Conservation (phyloP, 2,888 invertebrate genomes). For the Agrochola macilenta region DNA sequence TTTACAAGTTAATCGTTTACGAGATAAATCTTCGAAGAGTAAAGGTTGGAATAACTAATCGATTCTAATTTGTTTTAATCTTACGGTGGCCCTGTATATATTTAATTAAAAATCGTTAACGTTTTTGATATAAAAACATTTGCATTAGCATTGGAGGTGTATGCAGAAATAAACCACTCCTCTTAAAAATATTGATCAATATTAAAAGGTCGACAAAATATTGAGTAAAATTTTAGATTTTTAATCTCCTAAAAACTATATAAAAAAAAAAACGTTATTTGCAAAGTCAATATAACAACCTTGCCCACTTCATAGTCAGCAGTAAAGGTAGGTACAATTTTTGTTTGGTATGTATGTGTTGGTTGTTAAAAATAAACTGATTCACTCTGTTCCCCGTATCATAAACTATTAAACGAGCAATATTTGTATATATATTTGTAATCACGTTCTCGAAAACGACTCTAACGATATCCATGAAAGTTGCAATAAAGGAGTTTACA, state of each 20-base stretch:
- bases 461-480: no score
- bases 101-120: constrained; percentile 3
- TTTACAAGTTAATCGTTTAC: constrained; percentile 40
- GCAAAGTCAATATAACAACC: neutral
- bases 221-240: neutral
- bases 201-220: neutral
- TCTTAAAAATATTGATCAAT: neutral
- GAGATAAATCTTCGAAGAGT: constrained; percentile 29
- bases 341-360: neutral
- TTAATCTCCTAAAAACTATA: neutral
- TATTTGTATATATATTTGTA: no score
- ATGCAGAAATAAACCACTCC: constrained; percentile 8
- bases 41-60: constrained; percentile 38
- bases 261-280: neutral
- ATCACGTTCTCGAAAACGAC: no score
- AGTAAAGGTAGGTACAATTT: neutral
- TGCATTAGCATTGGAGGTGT: neutral
- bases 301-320: neutral
- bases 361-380: no score
- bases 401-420: no score
- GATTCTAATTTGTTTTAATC: constrained; percentile 22
- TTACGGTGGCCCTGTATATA: constrained; percentile 34
- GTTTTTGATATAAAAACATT: neutral
- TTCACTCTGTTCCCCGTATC: no score
- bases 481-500: no score